Base-by-base conservation (phyloP, 2,113 vertebrate species). In the Otocyon megalotis region DNA sequence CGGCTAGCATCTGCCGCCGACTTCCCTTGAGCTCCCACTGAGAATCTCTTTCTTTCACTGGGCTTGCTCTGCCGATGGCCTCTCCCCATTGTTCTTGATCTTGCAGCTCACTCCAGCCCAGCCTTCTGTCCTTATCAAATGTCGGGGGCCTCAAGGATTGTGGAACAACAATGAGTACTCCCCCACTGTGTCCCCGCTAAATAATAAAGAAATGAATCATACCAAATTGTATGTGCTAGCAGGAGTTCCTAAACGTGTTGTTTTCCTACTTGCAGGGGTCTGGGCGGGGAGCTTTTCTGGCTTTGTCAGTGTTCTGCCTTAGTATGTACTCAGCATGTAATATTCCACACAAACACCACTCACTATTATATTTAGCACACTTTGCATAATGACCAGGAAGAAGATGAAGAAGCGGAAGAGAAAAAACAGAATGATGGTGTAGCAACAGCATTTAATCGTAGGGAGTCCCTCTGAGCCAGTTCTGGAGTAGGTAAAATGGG, bases 251-350 rank as follows among this genome's bases (percentile, higher is more conserved):
- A 87, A 91, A 37, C 60, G 43, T 71, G 22, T 62, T 58, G 63
- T 71, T 80, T 93, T 95, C 71, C 84, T 93, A n/a, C 65, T 62
- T 69, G 43, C 32, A 67, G 69, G 48, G 69, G 48, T 71, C 63
- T 83, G 65, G 60, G 69, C 62, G 35, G 74, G 89, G 54, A 94
- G 77, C 30, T 58, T 96, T 79, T 96, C 77, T 88, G 63, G 69
- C 74, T 90, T 86, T 90, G 53, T 82, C 88, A 88, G 65, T 37
- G 35, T 88, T 93, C 48, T 84, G 76, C 67, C 50, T 95, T 95
- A 65, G 56, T 60, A 62, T 95, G 81, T 26, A 32, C 37, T 90
- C 63, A 90, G 84, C n/a, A 56, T 85, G 71, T 74, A 60, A 35
- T 50, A 50, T 84, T 92, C 87, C 86, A 87, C 74, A 60, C 69